Evolutionary conservation across 2,888 invertebrate species (phyloP).

Genomic region (Lasioglossum oenotherae): DNA sequence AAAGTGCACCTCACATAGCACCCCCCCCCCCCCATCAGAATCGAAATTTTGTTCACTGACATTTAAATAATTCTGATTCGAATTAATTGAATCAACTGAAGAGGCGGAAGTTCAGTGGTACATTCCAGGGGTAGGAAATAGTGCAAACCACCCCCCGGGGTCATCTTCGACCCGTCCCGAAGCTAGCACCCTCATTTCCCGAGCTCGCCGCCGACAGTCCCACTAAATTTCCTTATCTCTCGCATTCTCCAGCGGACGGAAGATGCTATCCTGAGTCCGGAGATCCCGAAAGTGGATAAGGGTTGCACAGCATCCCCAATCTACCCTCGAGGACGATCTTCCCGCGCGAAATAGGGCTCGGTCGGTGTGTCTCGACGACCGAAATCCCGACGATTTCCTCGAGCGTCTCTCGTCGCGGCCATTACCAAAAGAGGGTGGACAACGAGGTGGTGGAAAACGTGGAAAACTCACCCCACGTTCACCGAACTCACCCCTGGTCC

Average conservation of each 20-base stretch:
- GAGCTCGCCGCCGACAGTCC: not conserved
- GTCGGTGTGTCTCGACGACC: not conserved
- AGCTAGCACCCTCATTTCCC: not conserved
- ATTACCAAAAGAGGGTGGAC: not conserved
- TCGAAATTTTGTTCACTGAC: not conserved
- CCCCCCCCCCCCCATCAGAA: not conserved
- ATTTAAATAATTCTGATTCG: not conserved
- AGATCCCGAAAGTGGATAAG: conserved; percentile 28
- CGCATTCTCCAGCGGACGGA: conserved; percentile 15
- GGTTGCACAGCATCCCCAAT: conserved; percentile 20
- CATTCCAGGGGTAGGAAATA: not conserved
- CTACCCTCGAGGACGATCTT: not conserved
- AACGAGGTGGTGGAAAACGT: not conserved
- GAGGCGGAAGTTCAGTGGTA: not conserved
- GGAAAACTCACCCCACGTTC: not conserved
- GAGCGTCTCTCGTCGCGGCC: not conserved
- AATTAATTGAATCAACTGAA: not conserved
- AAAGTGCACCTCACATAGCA: not conserved
- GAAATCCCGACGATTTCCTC: not conserved
- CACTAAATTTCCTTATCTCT: not conserved
- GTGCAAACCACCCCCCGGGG: not conserved
- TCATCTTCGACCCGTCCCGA: not conserved
- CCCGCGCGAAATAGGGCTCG: not conserved
- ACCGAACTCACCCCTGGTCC: not conserved
- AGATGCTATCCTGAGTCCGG: conserved; percentile 29